Evolutionary conservation across 2,888 invertebrate genomes (phyloP).

Genomic region (Hedya salicella): DNA sequence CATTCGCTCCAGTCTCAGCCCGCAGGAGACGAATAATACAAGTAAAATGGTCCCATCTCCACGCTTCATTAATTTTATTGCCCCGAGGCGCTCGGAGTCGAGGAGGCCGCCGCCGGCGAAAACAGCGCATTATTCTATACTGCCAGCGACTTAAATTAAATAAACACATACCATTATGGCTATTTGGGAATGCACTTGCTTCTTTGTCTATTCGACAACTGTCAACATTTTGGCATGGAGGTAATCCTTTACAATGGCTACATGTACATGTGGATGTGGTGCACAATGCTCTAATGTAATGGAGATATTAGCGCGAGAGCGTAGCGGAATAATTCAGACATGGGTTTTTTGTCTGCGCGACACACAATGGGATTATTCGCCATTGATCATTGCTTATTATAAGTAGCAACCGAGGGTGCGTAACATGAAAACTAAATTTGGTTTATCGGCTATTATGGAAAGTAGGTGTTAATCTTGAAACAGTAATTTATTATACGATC

Average conservation of each 20-base stretch:
- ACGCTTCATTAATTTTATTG: conserved; percentile 85
- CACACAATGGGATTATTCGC: conserved; percentile 84
- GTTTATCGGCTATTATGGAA: conserved; percentile 85
- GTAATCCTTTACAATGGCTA: conserved; percentile 68
- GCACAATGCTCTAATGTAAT: conserved; percentile 79
- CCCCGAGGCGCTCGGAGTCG: conserved; percentile 80
- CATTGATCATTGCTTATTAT: conserved; percentile 85
- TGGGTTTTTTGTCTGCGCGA: conserved; percentile 80
- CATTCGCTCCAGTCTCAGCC: conserved; percentile 84
- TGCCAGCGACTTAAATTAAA: conserved; percentile 82
- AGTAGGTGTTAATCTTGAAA: conserved; percentile 83
- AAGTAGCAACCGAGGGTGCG: conserved; percentile 81
- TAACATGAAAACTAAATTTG: conserved; percentile 85
- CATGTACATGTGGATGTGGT: conserved; percentile 56
- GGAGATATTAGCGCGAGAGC: conserved; percentile 82
- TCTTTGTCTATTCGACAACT: conserved; percentile 79
- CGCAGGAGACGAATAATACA: conserved; percentile 85
- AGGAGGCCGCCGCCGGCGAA: conserved; percentile 74
- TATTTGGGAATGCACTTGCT: conserved; percentile 71
- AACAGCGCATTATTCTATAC: conserved; percentile 80
- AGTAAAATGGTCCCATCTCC: conserved; percentile 85
- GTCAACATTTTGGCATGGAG: conserved; percentile 73
- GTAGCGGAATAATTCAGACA: conserved; percentile 82
- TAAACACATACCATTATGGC: conserved; percentile 80
- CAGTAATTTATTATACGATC: conserved; percentile 78